Base-by-base conservation (phyloP, 2,113 vertebrate species). In the Petrocephalus microphthalmus region DNA sequence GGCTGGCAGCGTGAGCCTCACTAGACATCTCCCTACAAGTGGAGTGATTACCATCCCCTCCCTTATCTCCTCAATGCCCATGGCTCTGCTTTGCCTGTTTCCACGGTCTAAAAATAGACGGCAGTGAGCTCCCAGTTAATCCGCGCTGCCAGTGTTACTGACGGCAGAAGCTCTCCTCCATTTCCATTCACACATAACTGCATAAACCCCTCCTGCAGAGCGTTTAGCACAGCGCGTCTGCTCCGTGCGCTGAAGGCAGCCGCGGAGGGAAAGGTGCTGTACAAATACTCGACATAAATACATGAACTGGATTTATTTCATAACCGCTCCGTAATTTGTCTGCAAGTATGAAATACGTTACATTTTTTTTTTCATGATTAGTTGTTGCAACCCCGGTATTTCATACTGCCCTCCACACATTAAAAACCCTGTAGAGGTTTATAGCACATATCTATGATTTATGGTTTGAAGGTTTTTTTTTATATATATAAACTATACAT, bases 91-190 rank as follows among this genome's bases (percentile, higher is more conserved):
- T 49, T 85, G 90, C 89, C 89, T 92, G 1, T 91, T 93, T 92
- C 92, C 90, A 87, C 45, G 92, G 88, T 85, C 92, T 92, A 90
- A 91, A 89, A 91, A 89, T 90, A 90, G 89, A 74, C 15, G 64
- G 51, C 90, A 90, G 86, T 87, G 90, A 85, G 91, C 54, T 45
- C 42, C 10, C 64, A 74, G 84, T 20, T 71, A 51, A 74, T 25
- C 64, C 22, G 5, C 19, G 7, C 53, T 54, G 84, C 52, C 17
- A 52, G 42, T 47, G 15, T 49, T 49, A 84, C 42, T 84, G 71
- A 78, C 33, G 15, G 33, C 1, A 78, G 71, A 78, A 78, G 37
- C 33, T 78, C 71, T 42, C 67, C 45, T n/a, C 81, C n/a, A 20
- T 33, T 29, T 57, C 52, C 51, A 78, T 37, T 85, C 84, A 56